Evolutionary conservation across 2,888 invertebrate genomes (phyloP), one percentile per base, ranked within the genome.

Genomic region (Colostygia pectinataria): DNA sequence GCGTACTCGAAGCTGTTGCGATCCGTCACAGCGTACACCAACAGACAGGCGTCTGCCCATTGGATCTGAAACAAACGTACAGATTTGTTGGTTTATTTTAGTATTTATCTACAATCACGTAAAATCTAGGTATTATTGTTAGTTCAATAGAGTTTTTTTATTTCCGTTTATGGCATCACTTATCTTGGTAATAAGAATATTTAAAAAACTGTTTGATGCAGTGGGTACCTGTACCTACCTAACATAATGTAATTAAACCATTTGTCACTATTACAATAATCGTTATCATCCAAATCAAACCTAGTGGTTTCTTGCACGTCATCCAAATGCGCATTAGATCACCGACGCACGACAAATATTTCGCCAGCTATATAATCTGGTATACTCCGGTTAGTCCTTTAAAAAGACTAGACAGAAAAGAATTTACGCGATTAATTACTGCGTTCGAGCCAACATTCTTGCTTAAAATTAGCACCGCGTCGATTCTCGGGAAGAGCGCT

Each of bases 21-120:
- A 66, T 94, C 94, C 5, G 94, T 95, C 65, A 95, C 94, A 59
- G 94, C 94, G 81, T 95, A 96, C 18, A 95, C 95, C 32, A 95
- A 91, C 8, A 95, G 91, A 68, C 94, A 95, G 0, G 94, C 95
- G 73, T 95, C 95, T 1, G 95, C 95, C 95, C 95, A 95, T 74
- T 94, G 93, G 46, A 95, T 93, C 84, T 91, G 77, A 25, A 84
- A 83, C 80, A 80, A 85, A 38, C 39, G 15, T 9, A 34, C 4
- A 25, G 13, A 25, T 25, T 31, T 23, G 18, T 20, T 13, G 9
- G 14, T 40, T n/a, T n/a, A n/a, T n/a, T n/a, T n/a, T n/a, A n/a
- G n/a, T n/a, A n/a, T n/a, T n/a, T n/a, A n/a, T n/a, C n/a, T n/a
- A n/a, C n/a, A n/a, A n/a, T n/a, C n/a, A n/a, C n/a, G n/a, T n/a